phyloP scores from a whole-genome alignment of 1,140 invertebrate species.

The Magallana gigas region DNA sequence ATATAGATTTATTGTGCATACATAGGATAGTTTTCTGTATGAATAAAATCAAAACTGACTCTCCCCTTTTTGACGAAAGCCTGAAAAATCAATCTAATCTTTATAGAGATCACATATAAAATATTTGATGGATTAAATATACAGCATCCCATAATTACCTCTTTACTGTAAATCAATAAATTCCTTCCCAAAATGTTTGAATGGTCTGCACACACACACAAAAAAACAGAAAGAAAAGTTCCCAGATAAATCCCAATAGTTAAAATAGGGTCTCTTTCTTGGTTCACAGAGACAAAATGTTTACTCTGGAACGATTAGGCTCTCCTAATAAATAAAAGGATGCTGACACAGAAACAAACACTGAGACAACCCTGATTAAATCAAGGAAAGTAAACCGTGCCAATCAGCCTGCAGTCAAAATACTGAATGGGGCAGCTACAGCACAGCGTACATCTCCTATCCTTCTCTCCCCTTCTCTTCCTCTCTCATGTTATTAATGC shows the following conservation, averaged over 20 bases:
- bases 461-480: not conserved
- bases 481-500: not conserved
- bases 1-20: not conserved
- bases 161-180: conserved; percentile 6
- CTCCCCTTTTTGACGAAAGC: not conserved
- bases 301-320: not conserved
- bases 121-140: not conserved
- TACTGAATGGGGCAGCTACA: not conserved
- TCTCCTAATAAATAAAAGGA: conserved; percentile 20
- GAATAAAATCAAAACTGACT: not conserved
- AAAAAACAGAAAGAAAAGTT: not conserved
- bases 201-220: not conserved
- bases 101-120: not conserved
- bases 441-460: not conserved
- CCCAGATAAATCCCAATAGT: not conserved
- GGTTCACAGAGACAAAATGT: not conserved
- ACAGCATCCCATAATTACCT: conserved; percentile 14
- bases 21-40: not conserved
- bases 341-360: conserved; percentile 30
- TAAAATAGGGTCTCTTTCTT: not conserved
- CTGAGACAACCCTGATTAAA: not conserved
- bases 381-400: conserved; percentile 21
- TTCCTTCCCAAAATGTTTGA: conserved; percentile 6
- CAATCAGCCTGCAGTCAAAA: conserved; percentile 32
- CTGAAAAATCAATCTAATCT: conserved; percentile 17